A percentile compares a stretch with the other conserved stretches of the same genome.
Conservation (phyloP, 2,797 vertebrate species). For the Sphaeramia orbicularis region DNA sequence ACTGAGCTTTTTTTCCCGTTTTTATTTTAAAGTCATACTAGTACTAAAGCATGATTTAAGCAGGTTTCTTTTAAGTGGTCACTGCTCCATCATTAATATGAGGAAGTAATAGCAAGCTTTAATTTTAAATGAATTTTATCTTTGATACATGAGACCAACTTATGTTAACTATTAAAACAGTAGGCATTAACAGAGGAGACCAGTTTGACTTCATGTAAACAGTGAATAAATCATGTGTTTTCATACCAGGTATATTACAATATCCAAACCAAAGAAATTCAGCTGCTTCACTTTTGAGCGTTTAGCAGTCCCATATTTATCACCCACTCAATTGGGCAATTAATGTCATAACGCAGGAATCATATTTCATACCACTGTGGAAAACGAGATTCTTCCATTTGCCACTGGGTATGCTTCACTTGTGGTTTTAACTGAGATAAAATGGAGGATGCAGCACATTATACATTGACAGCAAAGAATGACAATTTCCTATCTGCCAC, state of each 20-base stretch:
- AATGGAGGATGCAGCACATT: neutral
- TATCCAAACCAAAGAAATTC: neutral
- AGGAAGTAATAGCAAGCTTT: no score
- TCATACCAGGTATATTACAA: neutral
- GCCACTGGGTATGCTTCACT: neutral
- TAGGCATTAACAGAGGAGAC: neutral
- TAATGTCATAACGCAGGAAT: neutral
- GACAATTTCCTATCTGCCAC: no score
- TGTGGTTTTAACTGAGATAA: neutral
- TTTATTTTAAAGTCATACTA: no score
- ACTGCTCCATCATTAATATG: neutral
- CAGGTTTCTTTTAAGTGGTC: neutral
- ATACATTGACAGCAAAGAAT: neutral
- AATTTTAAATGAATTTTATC: neutral
- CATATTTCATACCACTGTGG: constrained; percentile 5
- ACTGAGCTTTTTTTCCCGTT: no score
- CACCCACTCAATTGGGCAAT: neutral
- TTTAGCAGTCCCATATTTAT: constrained; percentile 15
- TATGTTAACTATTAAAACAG: neutral
- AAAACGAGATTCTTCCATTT: constrained; percentile 11
- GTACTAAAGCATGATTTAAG: no score
- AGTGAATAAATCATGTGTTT: neutral
- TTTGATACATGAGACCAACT: neutral
- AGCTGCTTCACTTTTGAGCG: constrained; percentile 8
- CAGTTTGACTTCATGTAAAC: constrained; percentile 9